A percentile compares a stretch with the other conserved stretches of the same genome.
Conservation (phyloP, 1,140 invertebrate species). For the Maconellicoccus hirsutus region DNA sequence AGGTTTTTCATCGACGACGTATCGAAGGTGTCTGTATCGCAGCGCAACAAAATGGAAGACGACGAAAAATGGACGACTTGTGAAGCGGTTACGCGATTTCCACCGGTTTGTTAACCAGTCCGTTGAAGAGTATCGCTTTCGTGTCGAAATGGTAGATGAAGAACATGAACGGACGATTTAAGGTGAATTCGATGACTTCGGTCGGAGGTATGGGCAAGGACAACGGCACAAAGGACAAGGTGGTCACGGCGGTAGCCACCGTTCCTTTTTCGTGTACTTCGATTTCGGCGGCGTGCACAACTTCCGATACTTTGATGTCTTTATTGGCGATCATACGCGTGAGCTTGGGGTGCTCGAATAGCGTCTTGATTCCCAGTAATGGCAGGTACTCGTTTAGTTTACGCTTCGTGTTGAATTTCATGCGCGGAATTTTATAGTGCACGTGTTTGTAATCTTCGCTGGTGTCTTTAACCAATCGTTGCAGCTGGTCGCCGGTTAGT, state of each 20-base stretch:
- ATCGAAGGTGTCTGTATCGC: no score
- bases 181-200: not conserved
- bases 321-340: not conserved
- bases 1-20: no score
- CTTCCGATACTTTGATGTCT: not conserved
- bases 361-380: not conserved
- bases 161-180: not conserved
- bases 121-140: not conserved
- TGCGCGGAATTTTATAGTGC: not conserved
- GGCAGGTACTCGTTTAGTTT: not conserved
- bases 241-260: not conserved
- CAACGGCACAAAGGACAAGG: not conserved
- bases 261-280: conserved; percentile 10
- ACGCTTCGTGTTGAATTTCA: not conserved
- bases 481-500: not conserved
- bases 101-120: not conserved
- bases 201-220: not conserved
- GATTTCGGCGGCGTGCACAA: conserved; percentile 1
- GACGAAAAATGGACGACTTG: no score
- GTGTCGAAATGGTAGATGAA: not conserved
- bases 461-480: not conserved
- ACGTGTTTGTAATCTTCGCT: not conserved
- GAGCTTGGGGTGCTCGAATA: not conserved
- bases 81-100: not conserved
- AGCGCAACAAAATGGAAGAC: no score